Evolutionary conservation across 2,888 invertebrate genomes (phyloP).

Genomic region (Tinea trinotella): DNA sequence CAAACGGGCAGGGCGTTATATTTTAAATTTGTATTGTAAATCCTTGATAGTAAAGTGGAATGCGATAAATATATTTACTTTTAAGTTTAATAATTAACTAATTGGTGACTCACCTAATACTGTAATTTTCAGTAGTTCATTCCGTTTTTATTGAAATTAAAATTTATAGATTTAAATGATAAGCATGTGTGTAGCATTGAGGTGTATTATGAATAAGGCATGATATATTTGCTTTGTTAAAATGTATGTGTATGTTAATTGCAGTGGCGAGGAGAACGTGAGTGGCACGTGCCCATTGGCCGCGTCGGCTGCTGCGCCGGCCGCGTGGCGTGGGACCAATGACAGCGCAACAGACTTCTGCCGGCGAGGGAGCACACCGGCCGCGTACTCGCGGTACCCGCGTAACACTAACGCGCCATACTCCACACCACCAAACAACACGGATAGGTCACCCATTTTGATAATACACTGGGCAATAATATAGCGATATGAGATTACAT

Average conservation of each 20-base stretch:
- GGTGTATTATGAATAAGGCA: not conserved
- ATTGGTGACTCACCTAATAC: too few relatives aligned
- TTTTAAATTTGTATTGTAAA: too few relatives aligned
- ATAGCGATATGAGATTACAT: too few relatives aligned
- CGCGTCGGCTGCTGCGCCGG: constrained; percentile 61
- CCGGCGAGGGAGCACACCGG: constrained; percentile 65
- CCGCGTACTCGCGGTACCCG: constrained; percentile 73
- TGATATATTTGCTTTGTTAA: not conserved
- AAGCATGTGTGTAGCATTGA: not conserved
- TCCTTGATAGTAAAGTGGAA: too few relatives aligned
- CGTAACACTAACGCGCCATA: constrained; percentile 58
- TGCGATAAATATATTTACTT: too few relatives aligned
- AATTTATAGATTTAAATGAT: too few relatives aligned
- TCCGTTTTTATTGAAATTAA: too few relatives aligned
- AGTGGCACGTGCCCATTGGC: constrained; percentile 59
- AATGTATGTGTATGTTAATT: constrained; percentile 20
- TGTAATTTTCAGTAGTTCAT: too few relatives aligned
- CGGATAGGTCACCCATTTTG: constrained; percentile 45
- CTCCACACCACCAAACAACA: constrained; percentile 60
- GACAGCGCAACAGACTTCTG: constrained; percentile 64
- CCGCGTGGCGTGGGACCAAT: constrained; percentile 65
- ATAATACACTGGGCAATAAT: constrained; percentile 1
- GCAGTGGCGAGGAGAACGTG: constrained; percentile 58
- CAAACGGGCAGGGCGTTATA: too few relatives aligned
- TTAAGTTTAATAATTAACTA: too few relatives aligned